A percentile compares a stretch with the other conserved stretches of the same genome.
These are phyloP conservation scores for Lateolabrax maculatus DNA, from an alignment of 2,797 vertebrate species.

Conservation along the genomic window DNA sequence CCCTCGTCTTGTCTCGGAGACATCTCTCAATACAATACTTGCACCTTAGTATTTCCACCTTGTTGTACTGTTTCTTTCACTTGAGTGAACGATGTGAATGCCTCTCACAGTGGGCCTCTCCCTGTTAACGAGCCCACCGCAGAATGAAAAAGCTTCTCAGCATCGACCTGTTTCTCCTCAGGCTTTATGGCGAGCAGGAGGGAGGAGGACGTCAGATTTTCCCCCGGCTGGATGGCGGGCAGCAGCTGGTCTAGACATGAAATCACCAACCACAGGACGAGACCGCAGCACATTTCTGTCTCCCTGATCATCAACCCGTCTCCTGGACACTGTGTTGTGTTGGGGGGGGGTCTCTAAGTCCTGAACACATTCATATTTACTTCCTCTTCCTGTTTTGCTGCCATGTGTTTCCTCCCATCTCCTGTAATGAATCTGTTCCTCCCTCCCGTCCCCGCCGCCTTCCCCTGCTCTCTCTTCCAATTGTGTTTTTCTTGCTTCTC, in stretches of 20 bases:
- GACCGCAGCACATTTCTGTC: too few species aligned
- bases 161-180: slow-evolving; percentile 57
- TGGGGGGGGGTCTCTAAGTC: too few species aligned
- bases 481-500: slow-evolving; percentile 66
- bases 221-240: slow-evolving; percentile 57
- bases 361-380: too few species aligned
- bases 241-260: slow-evolving; percentile 77
- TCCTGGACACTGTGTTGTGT: too few species aligned
- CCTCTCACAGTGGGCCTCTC: slow-evolving; percentile 23
- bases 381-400: background rate
- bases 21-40: too few species aligned
- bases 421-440: slow-evolving; percentile 39
- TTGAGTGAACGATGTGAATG: too few species aligned
- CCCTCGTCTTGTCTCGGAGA: too few species aligned
- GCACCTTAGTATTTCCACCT: too few species aligned
- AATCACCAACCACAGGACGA: slow-evolving; percentile 70
- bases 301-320: too few species aligned
- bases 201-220: slow-evolving; percentile 67
- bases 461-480: slow-evolving; percentile 44
- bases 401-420: background rate
- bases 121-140: slow-evolving; percentile 32
- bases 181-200: slow-evolving; percentile 46
- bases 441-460: slow-evolving; percentile 43
- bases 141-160: background rate
- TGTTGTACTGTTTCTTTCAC: too few species aligned